Conservation (phyloP, 2,888 invertebrate genomes). For the Athripsodes cinereus region DNA sequence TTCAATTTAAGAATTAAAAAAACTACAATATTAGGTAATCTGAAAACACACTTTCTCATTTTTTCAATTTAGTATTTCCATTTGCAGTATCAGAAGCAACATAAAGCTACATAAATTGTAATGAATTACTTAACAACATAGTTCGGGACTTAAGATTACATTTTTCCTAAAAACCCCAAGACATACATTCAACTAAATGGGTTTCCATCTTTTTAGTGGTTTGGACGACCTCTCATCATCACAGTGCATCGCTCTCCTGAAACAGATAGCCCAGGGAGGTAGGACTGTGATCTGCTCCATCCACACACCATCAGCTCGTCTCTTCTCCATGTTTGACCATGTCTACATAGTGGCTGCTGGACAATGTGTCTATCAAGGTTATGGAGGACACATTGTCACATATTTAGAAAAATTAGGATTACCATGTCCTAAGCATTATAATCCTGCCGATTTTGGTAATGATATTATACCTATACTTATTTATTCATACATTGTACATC, state of each 20-base stretch:
- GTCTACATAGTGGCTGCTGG: conserved; percentile 86
- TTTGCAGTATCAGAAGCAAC: too few relatives aligned
- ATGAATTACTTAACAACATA: too few relatives aligned
- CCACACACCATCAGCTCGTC: conserved; percentile 91
- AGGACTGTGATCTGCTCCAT: conserved; percentile 91
- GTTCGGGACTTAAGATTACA: too few relatives aligned
- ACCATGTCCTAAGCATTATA: conserved; percentile 86
- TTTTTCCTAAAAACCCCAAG: too few relatives aligned
- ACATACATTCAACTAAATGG: too few relatives aligned
- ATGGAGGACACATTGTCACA: conserved; percentile 70
- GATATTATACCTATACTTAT: too few relatives aligned
- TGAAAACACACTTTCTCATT: too few relatives aligned
- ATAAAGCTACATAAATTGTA: too few relatives aligned
- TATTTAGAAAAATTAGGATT: conserved; percentile 72
- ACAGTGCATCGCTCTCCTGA: conserved; percentile 82
- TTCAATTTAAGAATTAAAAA: too few relatives aligned
- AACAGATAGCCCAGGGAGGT: conserved; percentile 76
- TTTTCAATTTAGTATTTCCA: too few relatives aligned
- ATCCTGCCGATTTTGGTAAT: conserved; percentile 95
- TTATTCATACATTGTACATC: too few relatives aligned
- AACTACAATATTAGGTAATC: too few relatives aligned
- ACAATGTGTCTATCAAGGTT: conserved; percentile 85
- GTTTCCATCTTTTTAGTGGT: conserved; percentile 65
- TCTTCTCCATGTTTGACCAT: conserved; percentile 88
- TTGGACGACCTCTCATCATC: conserved; percentile 86